These are phyloP conservation scores for Lamprologus ornatipinnis DNA, from an alignment of 2,113 vertebrate species.

Conservation along the genomic window DNA sequence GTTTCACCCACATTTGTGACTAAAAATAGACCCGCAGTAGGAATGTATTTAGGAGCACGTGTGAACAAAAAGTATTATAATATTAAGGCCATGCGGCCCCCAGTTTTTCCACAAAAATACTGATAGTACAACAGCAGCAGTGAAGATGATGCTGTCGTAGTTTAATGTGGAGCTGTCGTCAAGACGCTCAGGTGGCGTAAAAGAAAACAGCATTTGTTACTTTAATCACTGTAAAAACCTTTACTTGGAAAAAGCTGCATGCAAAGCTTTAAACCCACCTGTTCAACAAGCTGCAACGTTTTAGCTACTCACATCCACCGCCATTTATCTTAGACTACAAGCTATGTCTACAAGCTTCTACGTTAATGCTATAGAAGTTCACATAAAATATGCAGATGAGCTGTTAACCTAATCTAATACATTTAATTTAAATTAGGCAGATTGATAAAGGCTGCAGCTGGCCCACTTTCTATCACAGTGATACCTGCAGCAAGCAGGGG, in stretches of 20 bases:
- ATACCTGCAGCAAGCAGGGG: background rate
- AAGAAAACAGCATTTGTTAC: background rate
- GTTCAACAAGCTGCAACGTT: background rate
- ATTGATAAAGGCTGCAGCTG: background rate
- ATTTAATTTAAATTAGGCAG: background rate
- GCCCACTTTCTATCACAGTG: background rate
- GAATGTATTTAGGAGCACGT: background rate
- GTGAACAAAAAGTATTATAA: background rate
- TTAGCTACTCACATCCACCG: background rate
- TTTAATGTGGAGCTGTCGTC: background rate
- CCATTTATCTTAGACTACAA: background rate
- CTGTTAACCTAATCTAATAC: background rate
- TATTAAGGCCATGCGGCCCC: background rate
- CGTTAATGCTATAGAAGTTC: background rate
- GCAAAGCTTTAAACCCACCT: background rate
- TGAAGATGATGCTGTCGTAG: background rate
- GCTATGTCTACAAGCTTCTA: background rate
- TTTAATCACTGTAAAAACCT: background rate
- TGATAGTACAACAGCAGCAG: background rate
- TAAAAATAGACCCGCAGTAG: background rate
- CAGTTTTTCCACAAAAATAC: background rate
- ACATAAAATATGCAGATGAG: background rate
- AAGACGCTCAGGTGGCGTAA: background rate
- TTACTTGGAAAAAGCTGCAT: background rate
- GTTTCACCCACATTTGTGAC: background rate